Evolutionary conservation across 1,140 invertebrate species (phyloP).

Genomic region (Camponotus floridanus): DNA sequence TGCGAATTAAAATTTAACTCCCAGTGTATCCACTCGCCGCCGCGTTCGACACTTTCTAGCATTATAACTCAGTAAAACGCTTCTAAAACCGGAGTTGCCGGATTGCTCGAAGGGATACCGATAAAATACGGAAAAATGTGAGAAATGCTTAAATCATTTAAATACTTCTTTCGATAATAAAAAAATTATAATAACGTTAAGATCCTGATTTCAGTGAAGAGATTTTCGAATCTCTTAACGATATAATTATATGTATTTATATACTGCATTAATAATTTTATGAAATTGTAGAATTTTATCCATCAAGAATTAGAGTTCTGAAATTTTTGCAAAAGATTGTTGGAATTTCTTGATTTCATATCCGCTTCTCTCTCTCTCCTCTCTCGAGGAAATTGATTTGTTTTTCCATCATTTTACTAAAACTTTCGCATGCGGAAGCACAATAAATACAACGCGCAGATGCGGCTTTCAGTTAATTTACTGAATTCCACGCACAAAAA

Average conservation of each 20-base stretch:
- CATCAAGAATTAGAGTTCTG: neutral
- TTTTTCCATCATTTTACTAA: neutral
- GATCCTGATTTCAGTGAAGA: neutral
- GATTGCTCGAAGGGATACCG: constrained; percentile 25
- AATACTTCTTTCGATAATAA: constrained; percentile 7
- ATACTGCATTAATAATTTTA: neutral
- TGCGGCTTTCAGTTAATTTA: constrained; percentile 44
- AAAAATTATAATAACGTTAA: constrained; percentile 7
- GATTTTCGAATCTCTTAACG: neutral
- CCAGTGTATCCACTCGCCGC: constrained; percentile 54
- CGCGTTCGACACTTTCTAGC: constrained; percentile 31
- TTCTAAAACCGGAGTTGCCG: constrained; percentile 3
- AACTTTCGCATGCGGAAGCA: neutral
- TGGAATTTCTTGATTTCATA: neutral
- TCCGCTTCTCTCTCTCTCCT: no score
- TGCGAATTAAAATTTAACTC: constrained; percentile 81
- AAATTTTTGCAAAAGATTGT: neutral
- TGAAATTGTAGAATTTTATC: neutral
- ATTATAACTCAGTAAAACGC: constrained; percentile 46
- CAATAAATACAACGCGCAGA: constrained; percentile 1
- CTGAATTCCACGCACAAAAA: constrained; percentile 23
- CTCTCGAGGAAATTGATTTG: neutral
- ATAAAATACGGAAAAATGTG: neutral
- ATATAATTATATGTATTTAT: no score
- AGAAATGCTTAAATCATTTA: constrained; percentile 15